A percentile compares a stretch with the other conserved stretches of the same genome.
phyloP scores from a whole-genome alignment of 2,797 vertebrate genomes.

The Natrix natrix region DNA sequence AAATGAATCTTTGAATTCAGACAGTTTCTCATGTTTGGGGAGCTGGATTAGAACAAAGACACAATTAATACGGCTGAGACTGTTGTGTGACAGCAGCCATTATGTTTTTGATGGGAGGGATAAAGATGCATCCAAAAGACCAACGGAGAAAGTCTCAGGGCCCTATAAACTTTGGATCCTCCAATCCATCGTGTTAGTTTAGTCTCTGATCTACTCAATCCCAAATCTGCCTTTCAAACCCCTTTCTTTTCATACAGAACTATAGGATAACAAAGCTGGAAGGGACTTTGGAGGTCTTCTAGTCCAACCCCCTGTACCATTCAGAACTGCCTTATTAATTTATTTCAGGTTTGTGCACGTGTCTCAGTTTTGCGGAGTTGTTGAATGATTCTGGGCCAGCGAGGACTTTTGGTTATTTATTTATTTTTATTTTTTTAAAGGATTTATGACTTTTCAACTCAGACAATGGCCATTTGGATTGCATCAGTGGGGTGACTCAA shows the following conservation, averaged over 20 bases:
- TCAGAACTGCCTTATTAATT: background rate
- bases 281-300: background rate
- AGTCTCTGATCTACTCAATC: background rate
- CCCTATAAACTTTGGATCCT: background rate
- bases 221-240: background rate
- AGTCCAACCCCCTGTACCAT: background rate
- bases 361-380: background rate
- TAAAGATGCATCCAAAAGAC: background rate
- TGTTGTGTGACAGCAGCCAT: background rate
- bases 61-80: background rate
- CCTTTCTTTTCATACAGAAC: background rate
- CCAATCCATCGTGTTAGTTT: background rate
- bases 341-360: background rate
- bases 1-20: too few species aligned
- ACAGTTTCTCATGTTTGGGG: too few species aligned
- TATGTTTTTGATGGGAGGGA: background rate
- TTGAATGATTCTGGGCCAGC: background rate
- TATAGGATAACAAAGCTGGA: background rate
- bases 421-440: background rate
- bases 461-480: background rate
- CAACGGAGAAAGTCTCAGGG: background rate
- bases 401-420: background rate
- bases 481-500: too few species aligned
- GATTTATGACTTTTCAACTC: background rate
- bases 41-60: background rate